These are phyloP conservation scores for Portunus trituberculatus DNA, from an alignment of 1,140 invertebrate species.

Conservation along the genomic window DNA sequence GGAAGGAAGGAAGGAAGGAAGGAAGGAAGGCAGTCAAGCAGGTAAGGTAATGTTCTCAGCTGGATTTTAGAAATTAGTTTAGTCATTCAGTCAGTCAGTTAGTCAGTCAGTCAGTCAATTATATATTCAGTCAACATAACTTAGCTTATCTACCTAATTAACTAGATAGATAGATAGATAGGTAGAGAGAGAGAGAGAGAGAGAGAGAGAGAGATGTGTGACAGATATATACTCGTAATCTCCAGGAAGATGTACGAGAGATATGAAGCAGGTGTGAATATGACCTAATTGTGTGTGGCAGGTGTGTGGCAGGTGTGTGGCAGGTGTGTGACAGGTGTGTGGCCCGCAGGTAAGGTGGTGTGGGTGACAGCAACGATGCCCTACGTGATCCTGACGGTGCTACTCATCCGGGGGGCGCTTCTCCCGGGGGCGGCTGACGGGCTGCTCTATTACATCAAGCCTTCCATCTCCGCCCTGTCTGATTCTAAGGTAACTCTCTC, in stretches of 20 bases:
- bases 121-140: too few species aligned
- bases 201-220: too few species aligned
- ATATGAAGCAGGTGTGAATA: background rate
- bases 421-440: slow-evolving; percentile 82
- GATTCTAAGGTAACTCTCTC: slow-evolving; percentile 79
- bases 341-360: slow-evolving; percentile 86
- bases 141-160: too few species aligned
- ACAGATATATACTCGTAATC: too few species aligned
- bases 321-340: slow-evolving; percentile 77
- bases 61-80: too few species aligned
- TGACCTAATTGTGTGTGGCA: background rate
- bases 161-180: too few species aligned
- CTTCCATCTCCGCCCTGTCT: slow-evolving; percentile 81
- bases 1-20: too few species aligned
- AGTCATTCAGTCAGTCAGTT: too few species aligned
- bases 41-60: too few species aligned
- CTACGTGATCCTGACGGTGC: slow-evolving; percentile 88
- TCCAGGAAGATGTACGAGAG: background rate
- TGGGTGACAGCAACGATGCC: slow-evolving; percentile 91
- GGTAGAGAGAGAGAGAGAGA: too few species aligned
- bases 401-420: slow-evolving; percentile 86
- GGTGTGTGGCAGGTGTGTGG: background rate
- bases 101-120: background rate
- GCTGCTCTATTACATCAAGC: slow-evolving; percentile 81
- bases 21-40: too few species aligned